Conservation (phyloP, 1,140 invertebrate species). For the Drosophila ogumai region DNA sequence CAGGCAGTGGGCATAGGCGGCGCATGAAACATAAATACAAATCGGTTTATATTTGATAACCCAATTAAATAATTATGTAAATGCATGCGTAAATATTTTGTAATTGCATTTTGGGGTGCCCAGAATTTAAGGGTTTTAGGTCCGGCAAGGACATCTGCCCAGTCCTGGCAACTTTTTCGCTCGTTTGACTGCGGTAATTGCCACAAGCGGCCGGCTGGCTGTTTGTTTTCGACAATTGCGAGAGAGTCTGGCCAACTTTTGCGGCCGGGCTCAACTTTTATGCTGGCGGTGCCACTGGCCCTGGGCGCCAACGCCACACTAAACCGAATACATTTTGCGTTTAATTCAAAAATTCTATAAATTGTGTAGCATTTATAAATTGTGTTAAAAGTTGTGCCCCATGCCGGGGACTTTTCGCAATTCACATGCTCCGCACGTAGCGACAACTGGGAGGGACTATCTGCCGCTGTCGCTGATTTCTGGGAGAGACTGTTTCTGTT, state of each 20-base stretch:
- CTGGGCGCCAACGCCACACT: slow-evolving; percentile 17
- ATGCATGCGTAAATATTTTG: slow-evolving; percentile 64
- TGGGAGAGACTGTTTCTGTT: slow-evolving; percentile 22
- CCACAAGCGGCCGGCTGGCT: slow-evolving; percentile 59
- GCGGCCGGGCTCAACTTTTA: slow-evolving; percentile 52
- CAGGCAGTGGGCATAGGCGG: slow-evolving; percentile 26
- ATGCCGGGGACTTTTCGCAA: slow-evolving; percentile 45
- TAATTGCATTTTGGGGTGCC: slow-evolving; percentile 30
- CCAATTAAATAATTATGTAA: slow-evolving; percentile 71
- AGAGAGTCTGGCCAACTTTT: slow-evolving; percentile 31
- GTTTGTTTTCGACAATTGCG: slow-evolving; percentile 56
- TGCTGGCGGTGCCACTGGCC: slow-evolving; percentile 44
- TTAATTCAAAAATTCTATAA: slow-evolving; percentile 81
- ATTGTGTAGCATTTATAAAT: slow-evolving; percentile 78
- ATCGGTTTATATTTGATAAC: slow-evolving; percentile 60
- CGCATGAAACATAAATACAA: slow-evolving; percentile 43
- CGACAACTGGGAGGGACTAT: slow-evolving; percentile 31
- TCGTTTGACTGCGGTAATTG: slow-evolving; percentile 64
- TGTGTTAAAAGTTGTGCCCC: slow-evolving; percentile 76
- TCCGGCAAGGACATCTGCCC: slow-evolving; percentile 11
- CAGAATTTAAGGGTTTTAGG: slow-evolving; percentile 32
- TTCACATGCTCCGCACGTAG: slow-evolving; percentile 70
- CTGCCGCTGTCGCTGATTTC: slow-evolving; percentile 63
- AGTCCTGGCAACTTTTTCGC: slow-evolving; percentile 49
- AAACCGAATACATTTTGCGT: slow-evolving; percentile 51